Percentiles rank a stretch among this genome's conserved stretches.
These are phyloP conservation scores for Lypha dubia DNA, from an alignment of 2,888 invertebrate genomes.

Conservation along the genomic window DNA sequence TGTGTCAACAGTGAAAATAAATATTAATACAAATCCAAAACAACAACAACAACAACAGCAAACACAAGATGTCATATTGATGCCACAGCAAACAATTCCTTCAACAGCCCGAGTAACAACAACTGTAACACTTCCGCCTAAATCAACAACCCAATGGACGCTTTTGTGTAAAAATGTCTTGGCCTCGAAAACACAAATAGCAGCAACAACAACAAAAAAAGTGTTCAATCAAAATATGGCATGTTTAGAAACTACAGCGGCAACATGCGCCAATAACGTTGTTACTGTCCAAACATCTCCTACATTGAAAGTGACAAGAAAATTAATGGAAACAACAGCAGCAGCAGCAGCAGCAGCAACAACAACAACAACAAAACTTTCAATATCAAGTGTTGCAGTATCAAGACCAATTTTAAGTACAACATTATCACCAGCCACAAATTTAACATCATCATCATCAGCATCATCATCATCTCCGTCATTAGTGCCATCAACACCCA, in stretches of 20 bases:
- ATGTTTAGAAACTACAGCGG: slow-evolving; percentile 1
- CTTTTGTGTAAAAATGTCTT: slow-evolving; percentile 77
- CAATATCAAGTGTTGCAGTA: not conserved
- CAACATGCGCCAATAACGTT: slow-evolving; percentile 47
- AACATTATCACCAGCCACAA: not conserved
- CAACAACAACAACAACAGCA: slow-evolving; percentile 29
- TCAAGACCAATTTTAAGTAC: not conserved
- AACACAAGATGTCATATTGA: not conserved
- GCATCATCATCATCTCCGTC: not conserved
- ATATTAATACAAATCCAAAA: slow-evolving; percentile 67
- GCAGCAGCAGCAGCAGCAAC: not conserved
- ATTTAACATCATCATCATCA: not conserved
- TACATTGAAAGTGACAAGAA: slow-evolving; percentile 30
- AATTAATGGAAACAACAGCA: slow-evolving; percentile 32
- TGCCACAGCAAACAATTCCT: slow-evolving; percentile 15
- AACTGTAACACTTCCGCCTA: slow-evolving; percentile 1
- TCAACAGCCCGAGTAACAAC: not conserved
- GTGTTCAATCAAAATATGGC: slow-evolving; percentile 2
- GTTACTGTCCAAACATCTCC: slow-evolving; percentile 63
- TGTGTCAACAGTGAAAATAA: slow-evolving; percentile 75
- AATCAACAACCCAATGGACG: slow-evolving; percentile 76
- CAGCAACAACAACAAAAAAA: slow-evolving; percentile 3
- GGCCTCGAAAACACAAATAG: slow-evolving; percentile 36
- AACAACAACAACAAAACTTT: slow-evolving; percentile 6
- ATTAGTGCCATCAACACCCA: slow-evolving; percentile 4